Evolutionary conservation across 2,797 vertebrate genomes (phyloP).

Genomic region (Tenualosa thibaudeaui): DNA sequence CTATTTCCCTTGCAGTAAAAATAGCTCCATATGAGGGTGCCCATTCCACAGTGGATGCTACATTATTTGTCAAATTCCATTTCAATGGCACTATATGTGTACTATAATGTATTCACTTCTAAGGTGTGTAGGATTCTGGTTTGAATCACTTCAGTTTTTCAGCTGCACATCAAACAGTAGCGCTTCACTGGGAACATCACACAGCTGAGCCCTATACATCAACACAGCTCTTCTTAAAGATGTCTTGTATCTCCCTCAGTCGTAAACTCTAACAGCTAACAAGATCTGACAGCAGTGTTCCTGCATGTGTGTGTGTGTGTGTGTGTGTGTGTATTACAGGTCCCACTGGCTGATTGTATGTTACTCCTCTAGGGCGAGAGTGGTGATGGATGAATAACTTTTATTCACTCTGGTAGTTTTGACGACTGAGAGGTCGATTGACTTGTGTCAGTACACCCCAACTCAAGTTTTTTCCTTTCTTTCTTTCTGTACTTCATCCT

Average conservation of each 20-base stretch:
- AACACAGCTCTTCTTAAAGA: not conserved
- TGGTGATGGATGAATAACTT: not conserved
- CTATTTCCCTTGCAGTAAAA: not conserved
- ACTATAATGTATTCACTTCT: not conserved
- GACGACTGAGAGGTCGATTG: not conserved
- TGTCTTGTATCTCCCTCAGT: not conserved
- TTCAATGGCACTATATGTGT: not conserved
- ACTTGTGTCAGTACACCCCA: not conserved
- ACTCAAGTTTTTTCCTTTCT: not conserved
- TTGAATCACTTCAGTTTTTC: not conserved
- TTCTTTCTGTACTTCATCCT: not conserved
- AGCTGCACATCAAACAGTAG: not conserved
- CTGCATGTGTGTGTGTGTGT: not conserved
- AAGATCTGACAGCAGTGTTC: not conserved
- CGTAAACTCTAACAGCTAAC: not conserved
- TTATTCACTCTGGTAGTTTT: conserved; percentile 12
- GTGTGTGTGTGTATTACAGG: not conserved
- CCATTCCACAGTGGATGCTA: not conserved
- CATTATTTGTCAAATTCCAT: not conserved
- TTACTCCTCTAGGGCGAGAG: not conserved
- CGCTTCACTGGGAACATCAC: not conserved
- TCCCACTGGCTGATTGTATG: not conserved
- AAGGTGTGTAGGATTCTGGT: not conserved
- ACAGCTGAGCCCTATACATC: not conserved
- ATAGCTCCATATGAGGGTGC: no score